Percentiles rank a stretch among this genome's conserved stretches.
Evolutionary conservation across 1,140 invertebrate species (phyloP).

Genomic region (Pogonomyrmex barbatus): DNA sequence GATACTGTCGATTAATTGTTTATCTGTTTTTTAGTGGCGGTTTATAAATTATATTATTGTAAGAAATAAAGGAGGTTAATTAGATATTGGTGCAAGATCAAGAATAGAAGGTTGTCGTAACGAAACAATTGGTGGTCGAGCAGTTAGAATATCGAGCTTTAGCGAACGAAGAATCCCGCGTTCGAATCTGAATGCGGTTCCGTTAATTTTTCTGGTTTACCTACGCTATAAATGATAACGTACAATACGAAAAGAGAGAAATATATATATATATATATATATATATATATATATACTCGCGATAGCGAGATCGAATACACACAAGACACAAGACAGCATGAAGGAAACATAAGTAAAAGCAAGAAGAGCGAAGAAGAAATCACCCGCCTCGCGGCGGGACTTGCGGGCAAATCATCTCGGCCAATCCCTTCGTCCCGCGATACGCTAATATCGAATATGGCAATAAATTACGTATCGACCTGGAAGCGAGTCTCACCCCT

Average conservation of each 20-base stretch:
- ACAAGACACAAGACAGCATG: too few relatives aligned
- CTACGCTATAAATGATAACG: neutral
- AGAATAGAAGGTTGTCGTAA: too few relatives aligned
- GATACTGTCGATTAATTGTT: constrained; percentile 16
- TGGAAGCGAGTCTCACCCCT: constrained; percentile 73
- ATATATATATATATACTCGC: neutral
- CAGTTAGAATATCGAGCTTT: too few relatives aligned
- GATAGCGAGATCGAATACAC: neutral
- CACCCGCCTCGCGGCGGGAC: constrained; percentile 43
- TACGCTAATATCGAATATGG: constrained; percentile 80
- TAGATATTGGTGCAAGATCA: too few relatives aligned
- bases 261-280: too few relatives aligned
- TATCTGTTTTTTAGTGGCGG: neutral
- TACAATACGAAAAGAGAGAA: neutral
- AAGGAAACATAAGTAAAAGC: neutral
- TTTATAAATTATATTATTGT: constrained; percentile 10
- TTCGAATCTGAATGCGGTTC: too few relatives aligned
- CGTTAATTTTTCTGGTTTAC: too few relatives aligned
- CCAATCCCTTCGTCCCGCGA: constrained; percentile 68
- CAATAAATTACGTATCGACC: constrained; percentile 81
- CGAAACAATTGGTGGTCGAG: too few relatives aligned
- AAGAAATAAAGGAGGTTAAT: too few relatives aligned
- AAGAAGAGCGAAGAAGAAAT: constrained; percentile 21
- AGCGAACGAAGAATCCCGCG: too few relatives aligned
- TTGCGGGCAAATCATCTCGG: constrained; percentile 54